These are phyloP conservation scores for Morelia viridis DNA, from an alignment of 2,797 vertebrate species.

Conservation along the genomic window DNA sequence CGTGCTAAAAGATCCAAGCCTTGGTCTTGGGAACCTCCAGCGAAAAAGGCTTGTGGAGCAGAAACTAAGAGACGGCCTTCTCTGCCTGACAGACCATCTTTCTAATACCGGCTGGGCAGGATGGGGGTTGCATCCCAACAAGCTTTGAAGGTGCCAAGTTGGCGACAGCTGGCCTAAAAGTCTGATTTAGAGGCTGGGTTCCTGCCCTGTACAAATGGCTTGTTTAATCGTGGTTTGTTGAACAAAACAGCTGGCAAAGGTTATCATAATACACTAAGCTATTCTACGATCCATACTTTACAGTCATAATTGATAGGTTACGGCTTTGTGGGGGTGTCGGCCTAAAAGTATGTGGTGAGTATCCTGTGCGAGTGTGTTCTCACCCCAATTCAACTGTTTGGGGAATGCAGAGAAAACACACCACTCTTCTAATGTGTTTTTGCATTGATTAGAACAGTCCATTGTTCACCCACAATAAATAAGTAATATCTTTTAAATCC, in stretches of 20 bases:
- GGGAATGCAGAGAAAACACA: neutral
- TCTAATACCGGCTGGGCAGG: neutral
- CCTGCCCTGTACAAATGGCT: neutral
- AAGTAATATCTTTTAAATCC: constrained; percentile 25
- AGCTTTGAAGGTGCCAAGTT: neutral
- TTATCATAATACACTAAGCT: neutral
- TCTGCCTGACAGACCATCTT: neutral
- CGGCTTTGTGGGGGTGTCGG: neutral
- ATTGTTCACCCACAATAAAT: neutral
- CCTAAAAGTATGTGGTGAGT: neutral
- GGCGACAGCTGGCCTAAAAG: neutral
- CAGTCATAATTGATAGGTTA: neutral
- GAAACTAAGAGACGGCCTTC: neutral
- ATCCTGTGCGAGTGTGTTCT: neutral
- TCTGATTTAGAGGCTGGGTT: neutral
- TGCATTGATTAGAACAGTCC: neutral
- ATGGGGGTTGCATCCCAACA: neutral
- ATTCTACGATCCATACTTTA: neutral
- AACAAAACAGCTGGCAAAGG: no score
- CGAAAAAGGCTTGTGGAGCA: neutral
- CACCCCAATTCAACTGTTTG: constrained; percentile 26
- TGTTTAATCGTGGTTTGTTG: neutral
- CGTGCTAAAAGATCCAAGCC: neutral
- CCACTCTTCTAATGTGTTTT: neutral
- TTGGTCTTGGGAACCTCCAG: neutral